phyloP scores from a whole-genome alignment of 2,797 vertebrate species.

The Syncerus caffer region DNA sequence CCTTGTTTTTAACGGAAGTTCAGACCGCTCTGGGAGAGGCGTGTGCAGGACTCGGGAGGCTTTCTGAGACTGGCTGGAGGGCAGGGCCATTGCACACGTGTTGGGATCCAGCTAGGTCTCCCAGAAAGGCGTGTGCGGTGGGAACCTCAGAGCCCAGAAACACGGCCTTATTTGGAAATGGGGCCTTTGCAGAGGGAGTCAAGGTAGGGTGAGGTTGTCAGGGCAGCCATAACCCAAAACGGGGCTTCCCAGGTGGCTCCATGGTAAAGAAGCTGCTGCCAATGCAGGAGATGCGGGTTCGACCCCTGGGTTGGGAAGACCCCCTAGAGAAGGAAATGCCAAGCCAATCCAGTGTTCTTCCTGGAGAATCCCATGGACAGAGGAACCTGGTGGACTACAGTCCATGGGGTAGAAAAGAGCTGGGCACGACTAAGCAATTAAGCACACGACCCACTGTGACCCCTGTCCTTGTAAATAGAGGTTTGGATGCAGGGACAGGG shows the following conservation, averaged over 20 bases:
- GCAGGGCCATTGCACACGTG: neutral
- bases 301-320: neutral
- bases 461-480: fast-evolving
- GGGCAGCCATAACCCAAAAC: fast-evolving
- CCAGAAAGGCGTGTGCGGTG: fast-evolving
- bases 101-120: fast-evolving
- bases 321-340: neutral
- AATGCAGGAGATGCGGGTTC: fast-evolving
- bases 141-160: fast-evolving
- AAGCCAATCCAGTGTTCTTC: neutral
- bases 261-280: neutral
- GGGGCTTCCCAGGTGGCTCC: neutral
- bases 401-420: neutral
- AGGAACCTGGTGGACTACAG: neutral
- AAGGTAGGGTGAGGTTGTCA: fast-evolving
- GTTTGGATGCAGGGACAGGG: fast-evolving
- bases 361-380: neutral
- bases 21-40: fast-evolving
- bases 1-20: neutral
- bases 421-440: fast-evolving
- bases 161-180: fast-evolving
- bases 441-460: neutral
- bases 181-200: neutral
- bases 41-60: fast-evolving
- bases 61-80: neutral